Evolutionary conservation across 2,888 invertebrate species (phyloP), one percentile per base, ranked within the genome.

Genomic region (Mechanitis messenoides): DNA sequence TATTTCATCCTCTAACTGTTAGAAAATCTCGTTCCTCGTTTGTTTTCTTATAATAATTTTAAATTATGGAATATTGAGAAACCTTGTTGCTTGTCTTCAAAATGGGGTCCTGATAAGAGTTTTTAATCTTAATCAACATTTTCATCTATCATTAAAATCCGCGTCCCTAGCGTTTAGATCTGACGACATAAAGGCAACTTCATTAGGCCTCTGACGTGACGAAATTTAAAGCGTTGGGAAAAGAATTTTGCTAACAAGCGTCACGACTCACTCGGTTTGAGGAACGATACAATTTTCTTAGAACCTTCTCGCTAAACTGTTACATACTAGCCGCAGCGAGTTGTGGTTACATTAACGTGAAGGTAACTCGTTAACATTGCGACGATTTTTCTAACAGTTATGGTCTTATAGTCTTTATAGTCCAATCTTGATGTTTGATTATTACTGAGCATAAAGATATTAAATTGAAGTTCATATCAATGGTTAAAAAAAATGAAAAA

Each of bases 161-260:
- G 55, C 60, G 42, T 56, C 53, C 33, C 38, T 47, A 47, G 55
- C 53, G 58, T 45, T 12, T 59, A 56, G 60, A 66, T 50, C 45
- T 56, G 59, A 61, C 62, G 58, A 62, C 61, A 69, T 68, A 69
- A 70, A 70, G 69, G 64, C 63, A 60, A 63, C 69, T 69, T 73
- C 72, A 70, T 72, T 70, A 72, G 70, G 62, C 68, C 55, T 56
- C 63, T 60, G 64, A 63, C 68, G 59, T 66, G 46, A 58, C 59
- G 64, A 67, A 67, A 70, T 71, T 68, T 68, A 68, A 70, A 69
- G 67, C 65, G 69, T 55, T 64, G 61, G 65, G 68, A 69, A 71
- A 71, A 70, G 71, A 68, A 68, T 64, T 65, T 64, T 56, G 20
- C 20, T 20, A 20, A 20, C 20, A 20, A 20, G 20, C 20, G 20